A percentile compares a stretch with the other conserved stretches of the same genome.
Evolutionary conservation across 2,113 vertebrate genomes (phyloP).

Genomic region (Suncus etruscus): DNA sequence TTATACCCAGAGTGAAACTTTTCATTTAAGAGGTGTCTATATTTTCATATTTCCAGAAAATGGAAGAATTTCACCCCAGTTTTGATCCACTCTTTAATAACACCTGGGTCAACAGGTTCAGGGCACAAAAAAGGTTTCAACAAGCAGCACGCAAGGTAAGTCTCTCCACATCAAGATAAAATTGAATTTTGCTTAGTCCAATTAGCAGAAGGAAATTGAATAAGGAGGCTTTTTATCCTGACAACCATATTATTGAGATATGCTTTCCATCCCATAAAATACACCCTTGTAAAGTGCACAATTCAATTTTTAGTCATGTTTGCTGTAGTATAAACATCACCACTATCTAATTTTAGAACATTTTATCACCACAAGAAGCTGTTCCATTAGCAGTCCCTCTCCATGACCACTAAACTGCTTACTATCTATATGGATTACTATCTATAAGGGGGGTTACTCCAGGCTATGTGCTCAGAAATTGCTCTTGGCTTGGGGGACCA

Average conservation of each 20-base stretch:
- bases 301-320: not conserved
- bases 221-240: not conserved
- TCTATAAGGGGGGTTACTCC: too few relatives aligned
- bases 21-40: conserved; percentile 15
- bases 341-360: not conserved
- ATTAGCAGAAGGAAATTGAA: conserved; percentile 24
- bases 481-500: too few relatives aligned
- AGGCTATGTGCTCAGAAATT: too few relatives aligned
- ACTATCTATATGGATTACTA: not conserved
- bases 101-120: conserved; percentile 86
- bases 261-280: conserved; percentile 5
- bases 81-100: conserved; percentile 89
- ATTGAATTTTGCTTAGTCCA: not conserved
- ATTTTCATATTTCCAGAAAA: conserved; percentile 65
- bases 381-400: not conserved
- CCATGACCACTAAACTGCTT: not conserved
- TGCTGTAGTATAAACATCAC: not conserved
- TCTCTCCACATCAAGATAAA: not conserved
- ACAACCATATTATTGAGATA: not conserved
- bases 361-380: not conserved
- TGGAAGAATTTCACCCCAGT: conserved; percentile 83
- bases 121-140: conserved; percentile 89
- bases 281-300: not conserved
- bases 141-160: conserved; percentile 93
- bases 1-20: not conserved